Evolutionary conservation across 2,113 vertebrate genomes (phyloP).

Genomic region (Chrysemys picta): DNA sequence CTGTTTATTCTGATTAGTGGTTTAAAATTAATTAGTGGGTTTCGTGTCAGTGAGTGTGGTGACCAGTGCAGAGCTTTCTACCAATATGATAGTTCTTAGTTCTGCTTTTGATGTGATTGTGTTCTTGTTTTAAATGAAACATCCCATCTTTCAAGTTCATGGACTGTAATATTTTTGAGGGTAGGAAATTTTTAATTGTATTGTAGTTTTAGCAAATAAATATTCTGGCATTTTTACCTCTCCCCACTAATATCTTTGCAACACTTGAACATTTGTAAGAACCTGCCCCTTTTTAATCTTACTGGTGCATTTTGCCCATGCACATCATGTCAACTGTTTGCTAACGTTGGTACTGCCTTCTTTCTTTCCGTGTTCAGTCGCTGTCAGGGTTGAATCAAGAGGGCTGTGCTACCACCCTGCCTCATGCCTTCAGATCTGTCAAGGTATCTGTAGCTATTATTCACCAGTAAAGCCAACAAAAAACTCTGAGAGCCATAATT

Average conservation of each 20-base stretch:
- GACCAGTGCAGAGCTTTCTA: not conserved
- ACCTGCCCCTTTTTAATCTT: slow-evolving; percentile 45
- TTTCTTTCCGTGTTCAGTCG: slow-evolving; percentile 69
- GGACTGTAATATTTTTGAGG: not conserved
- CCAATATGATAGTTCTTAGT: not conserved
- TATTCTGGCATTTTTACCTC: not conserved
- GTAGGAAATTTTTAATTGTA: not conserved
- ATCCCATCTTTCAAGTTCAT: not conserved
- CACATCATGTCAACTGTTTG: not conserved
- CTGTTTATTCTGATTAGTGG: not conserved
- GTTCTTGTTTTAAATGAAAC: slow-evolving; percentile 6
- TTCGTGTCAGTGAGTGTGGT: not conserved
- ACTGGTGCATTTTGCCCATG: not conserved
- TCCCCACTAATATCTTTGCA: not conserved
- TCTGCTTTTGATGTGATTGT: slow-evolving; percentile 19
- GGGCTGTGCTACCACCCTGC: slow-evolving; percentile 68
- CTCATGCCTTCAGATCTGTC: slow-evolving; percentile 71
- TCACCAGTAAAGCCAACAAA: slow-evolving; percentile 57
- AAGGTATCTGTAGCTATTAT: slow-evolving; percentile 76
- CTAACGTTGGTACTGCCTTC: slow-evolving; percentile 69
- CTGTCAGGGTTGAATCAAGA: slow-evolving; percentile 72
- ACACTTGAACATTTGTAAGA: not conserved
- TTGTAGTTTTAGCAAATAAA: not conserved
- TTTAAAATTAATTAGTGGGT: not conserved
- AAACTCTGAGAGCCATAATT: slow-evolving; percentile 41